A percentile compares a stretch with the other conserved stretches of the same genome.
Evolutionary conservation across 2,888 invertebrate species (phyloP).

Genomic region (Scaptomyza reducta): DNA sequence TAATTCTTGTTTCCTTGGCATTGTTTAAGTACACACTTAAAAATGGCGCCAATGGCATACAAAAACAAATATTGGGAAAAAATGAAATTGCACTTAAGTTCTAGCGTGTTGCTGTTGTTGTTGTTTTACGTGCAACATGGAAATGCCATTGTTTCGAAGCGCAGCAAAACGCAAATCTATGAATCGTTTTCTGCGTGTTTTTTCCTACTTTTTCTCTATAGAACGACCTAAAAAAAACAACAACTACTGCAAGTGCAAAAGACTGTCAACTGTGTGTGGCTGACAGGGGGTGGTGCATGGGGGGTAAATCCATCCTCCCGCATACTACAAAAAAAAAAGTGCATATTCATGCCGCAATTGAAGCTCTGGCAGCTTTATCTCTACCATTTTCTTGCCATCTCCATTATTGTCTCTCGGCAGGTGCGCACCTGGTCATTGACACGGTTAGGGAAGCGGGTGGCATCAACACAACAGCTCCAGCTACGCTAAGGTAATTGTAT

Average conservation of each 20-base stretch:
- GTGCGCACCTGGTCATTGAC: constrained; percentile 72
- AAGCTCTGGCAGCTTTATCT: constrained; percentile 45
- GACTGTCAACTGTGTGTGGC: constrained; percentile 63
- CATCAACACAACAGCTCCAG: constrained; percentile 27
- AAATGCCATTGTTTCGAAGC: constrained; percentile 74
- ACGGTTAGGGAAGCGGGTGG: constrained; percentile 21
- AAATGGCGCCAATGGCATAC: constrained; percentile 67
- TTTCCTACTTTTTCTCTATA: constrained; percentile 50
- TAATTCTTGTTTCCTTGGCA: constrained; percentile 38
- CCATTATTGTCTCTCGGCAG: constrained; percentile 34
- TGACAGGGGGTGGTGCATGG: neutral
- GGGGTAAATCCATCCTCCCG: constrained; percentile 25
- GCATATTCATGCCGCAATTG: constrained; percentile 52
- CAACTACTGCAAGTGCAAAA: constrained; percentile 61
- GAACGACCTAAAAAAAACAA: constrained; percentile 10
- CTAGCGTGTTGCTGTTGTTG: constrained; percentile 43
- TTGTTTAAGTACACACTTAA: constrained; percentile 59
- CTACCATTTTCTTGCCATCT: constrained; percentile 1
- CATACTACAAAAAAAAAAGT: constrained; percentile 37
- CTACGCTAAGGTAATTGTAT: constrained; percentile 71
- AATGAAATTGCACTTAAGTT: constrained; percentile 72
- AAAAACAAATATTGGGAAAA: constrained; percentile 57
- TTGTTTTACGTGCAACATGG: constrained; percentile 72
- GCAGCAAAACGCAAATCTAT: constrained; percentile 73
- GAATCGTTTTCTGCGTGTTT: constrained; percentile 66